phyloP scores from a whole-genome alignment of 2,113 vertebrate species.

The Raja brachyura region DNA sequence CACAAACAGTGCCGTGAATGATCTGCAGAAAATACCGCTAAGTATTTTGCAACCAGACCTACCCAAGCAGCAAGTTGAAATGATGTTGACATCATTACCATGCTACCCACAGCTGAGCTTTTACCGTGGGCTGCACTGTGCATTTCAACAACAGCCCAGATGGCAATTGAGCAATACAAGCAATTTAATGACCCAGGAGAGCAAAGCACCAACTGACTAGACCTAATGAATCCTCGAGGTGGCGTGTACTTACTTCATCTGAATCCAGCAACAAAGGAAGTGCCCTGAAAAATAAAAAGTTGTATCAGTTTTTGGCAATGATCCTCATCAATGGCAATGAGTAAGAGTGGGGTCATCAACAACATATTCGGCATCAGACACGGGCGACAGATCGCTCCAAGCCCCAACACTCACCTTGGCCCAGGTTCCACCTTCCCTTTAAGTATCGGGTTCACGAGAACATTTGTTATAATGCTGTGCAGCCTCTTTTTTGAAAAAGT shows the following conservation, averaged over 20 bases:
- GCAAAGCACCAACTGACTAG: neutral
- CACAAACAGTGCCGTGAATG: neutral
- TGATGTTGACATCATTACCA: neutral
- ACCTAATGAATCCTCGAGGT: neutral
- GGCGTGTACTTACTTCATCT: conserved; percentile 58
- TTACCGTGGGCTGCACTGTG: neutral
- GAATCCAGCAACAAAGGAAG: conserved; percentile 68
- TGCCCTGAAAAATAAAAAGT: conserved; percentile 50
- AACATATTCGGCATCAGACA: too few relatives aligned
- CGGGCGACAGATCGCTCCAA: too few relatives aligned
- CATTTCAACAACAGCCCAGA: neutral
- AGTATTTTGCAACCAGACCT: neutral
- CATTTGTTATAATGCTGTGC: too few relatives aligned
- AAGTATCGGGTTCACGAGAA: too few relatives aligned
- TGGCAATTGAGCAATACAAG: neutral
- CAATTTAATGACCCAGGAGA: neutral
- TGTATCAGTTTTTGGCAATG: neutral
- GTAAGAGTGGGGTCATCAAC: too few relatives aligned
- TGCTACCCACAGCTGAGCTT: neutral
- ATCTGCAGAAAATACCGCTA: neutral
- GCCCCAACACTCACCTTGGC: too few relatives aligned
- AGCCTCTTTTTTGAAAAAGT: too few relatives aligned
- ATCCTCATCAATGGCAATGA: neutral
- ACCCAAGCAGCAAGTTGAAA: neutral
- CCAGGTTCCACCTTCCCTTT: too few relatives aligned